Conservation (phyloP, 2,888 invertebrate species). For the Apamea crenata region DNA sequence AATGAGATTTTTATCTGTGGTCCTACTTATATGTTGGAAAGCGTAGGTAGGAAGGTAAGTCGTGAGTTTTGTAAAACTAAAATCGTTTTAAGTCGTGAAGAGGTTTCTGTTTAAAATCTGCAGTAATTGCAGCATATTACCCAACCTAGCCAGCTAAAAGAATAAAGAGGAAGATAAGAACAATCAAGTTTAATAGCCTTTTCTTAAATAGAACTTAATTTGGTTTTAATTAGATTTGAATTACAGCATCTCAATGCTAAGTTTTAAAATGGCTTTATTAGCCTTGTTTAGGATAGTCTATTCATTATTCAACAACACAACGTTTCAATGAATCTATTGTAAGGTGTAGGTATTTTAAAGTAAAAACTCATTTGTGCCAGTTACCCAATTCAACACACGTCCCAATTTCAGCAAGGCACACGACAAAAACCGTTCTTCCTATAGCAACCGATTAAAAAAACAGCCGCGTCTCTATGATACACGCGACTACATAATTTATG, state of each 20-base stretch:
- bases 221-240: slow-evolving; percentile 22
- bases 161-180: neutral
- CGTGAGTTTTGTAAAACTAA: slow-evolving; percentile 28
- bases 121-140: slow-evolving; percentile 14
- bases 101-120: slow-evolving; percentile 21
- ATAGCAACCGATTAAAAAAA: slow-evolving; percentile 23
- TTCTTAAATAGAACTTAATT: slow-evolving; percentile 7
- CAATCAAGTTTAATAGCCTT: neutral
- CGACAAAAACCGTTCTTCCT: slow-evolving; percentile 33
- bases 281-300: neutral
- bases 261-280: neutral
- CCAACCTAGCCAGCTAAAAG: slow-evolving; percentile 12
- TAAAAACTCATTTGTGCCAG: slow-evolving; percentile 16
- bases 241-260: neutral
- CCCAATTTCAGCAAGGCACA: slow-evolving; percentile 38
- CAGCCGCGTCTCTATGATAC: slow-evolving; percentile 43
- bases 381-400: slow-evolving; percentile 38
- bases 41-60: neutral
- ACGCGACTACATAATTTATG: slow-evolving; percentile 60
- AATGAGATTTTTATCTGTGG: slow-evolving; percentile 24
- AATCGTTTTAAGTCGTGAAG: slow-evolving; percentile 24
- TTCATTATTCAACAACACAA: neutral
- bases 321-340: neutral
- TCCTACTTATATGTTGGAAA: slow-evolving; percentile 3
- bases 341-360: neutral